Evolutionary conservation across 2,888 invertebrate genomes (phyloP).

Genomic region (Sinodicranocentrus sp.): DNA sequence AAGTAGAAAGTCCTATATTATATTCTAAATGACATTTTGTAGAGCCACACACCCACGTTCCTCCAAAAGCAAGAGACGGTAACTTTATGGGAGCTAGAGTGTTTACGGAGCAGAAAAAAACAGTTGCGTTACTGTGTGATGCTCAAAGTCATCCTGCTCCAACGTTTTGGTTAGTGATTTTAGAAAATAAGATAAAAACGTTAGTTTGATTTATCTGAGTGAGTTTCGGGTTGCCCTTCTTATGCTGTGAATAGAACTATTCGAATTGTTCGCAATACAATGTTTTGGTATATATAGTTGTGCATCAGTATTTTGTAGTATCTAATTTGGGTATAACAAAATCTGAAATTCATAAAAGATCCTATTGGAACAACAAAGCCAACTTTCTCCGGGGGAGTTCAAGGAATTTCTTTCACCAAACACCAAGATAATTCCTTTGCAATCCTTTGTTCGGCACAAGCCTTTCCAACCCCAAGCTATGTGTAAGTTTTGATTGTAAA

Average conservation of each 20-base stretch:
- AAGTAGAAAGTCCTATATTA: neutral
- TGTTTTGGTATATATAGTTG: no score
- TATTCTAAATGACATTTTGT: neutral
- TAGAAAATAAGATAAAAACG: no score
- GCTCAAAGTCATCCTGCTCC: conserved; percentile 77
- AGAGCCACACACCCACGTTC: conserved; percentile 74
- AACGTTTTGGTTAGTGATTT: conserved; percentile 73
- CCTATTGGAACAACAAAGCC: conserved; percentile 79
- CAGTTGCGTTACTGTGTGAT: conserved; percentile 73
- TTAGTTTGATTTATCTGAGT: no score
- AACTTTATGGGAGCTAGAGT: conserved; percentile 71
- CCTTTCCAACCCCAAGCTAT: conserved; percentile 77
- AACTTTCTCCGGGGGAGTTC: conserved; percentile 80
- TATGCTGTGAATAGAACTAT: neutral
- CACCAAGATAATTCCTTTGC: conserved; percentile 76
- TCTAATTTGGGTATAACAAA: no score
- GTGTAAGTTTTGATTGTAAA: conserved; percentile 73
- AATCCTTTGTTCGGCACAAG: conserved; percentile 77
- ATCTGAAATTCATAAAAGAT: no score
- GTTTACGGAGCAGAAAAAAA: conserved; percentile 60
- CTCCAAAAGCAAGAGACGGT: conserved; percentile 73
- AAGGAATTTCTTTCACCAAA: conserved; percentile 60
- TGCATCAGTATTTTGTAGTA: no score
- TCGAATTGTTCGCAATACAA: no score
- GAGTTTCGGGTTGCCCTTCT: conserved; percentile 23